Conservation (phyloP, 53 echinoderm and acorn worm genomes). For the Henricia sp. region DNA sequence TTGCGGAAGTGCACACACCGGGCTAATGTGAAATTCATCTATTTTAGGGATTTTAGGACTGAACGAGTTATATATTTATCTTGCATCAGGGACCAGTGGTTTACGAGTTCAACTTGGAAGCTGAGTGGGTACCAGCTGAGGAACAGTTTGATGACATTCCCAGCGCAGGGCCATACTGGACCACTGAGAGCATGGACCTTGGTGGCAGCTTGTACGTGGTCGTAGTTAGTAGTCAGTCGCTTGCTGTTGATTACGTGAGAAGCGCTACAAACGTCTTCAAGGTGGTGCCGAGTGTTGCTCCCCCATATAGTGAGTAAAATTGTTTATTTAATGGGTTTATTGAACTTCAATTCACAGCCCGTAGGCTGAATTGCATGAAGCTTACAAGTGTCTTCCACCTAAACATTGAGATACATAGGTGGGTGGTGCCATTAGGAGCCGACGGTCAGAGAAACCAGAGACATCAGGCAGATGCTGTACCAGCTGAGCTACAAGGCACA, state of each 20-base stretch:
- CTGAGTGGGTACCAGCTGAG: slow-evolving; percentile 47
- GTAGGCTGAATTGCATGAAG: too few species aligned
- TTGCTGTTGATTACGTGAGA: slow-evolving; percentile 7
- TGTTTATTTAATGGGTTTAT: too few species aligned
- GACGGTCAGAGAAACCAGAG: neutral
- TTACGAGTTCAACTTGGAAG: slow-evolving; percentile 59
- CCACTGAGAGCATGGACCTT: neutral
- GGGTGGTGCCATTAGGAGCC: neutral
- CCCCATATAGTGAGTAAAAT: neutral
- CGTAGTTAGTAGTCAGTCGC: neutral
- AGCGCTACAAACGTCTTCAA: slow-evolving; percentile 37
- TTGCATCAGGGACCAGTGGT: slow-evolving; percentile 45
- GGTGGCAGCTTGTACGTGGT: neutral
- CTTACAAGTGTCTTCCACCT: too few species aligned
- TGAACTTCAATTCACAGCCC: too few species aligned
- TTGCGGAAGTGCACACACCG: too few species aligned
- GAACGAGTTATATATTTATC: too few species aligned
- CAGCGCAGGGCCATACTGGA: neutral
- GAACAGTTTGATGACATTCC: slow-evolving; percentile 12
- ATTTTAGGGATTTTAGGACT: too few species aligned
- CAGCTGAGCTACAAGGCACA: too few species aligned
- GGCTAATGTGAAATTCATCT: too few species aligned
- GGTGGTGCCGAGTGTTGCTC: neutral
- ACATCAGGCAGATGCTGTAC: too few species aligned
- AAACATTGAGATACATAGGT: too few species aligned